Evolutionary conservation across 2,888 invertebrate species (phyloP).

Genomic region (Hypomecis atomaria): DNA sequence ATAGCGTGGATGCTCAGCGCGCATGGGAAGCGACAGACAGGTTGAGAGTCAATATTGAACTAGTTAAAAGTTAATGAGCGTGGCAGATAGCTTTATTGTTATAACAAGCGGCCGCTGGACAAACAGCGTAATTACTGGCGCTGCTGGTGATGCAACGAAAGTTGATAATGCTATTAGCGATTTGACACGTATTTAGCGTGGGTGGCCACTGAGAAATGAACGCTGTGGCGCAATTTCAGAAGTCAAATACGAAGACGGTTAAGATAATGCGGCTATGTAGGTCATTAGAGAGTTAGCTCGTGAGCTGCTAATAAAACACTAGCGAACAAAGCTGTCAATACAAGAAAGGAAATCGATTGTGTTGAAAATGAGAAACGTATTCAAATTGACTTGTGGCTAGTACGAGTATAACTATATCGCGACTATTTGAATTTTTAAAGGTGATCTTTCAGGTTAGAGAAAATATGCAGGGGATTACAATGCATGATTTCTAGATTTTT

Average conservation of each 20-base stretch:
- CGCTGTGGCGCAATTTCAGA: constrained; percentile 66
- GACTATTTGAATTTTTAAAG: constrained; percentile 26
- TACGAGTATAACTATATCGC: constrained; percentile 3
- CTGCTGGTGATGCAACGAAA: constrained; percentile 78
- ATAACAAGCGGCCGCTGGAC: constrained; percentile 65
- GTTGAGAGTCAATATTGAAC: constrained; percentile 57
- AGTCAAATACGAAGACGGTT: constrained; percentile 56
- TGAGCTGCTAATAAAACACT: constrained; percentile 42
- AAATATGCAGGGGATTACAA: not conserved
- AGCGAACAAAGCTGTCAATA: constrained; percentile 41
- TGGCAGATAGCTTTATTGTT: constrained; percentile 74
- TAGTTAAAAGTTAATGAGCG: constrained; percentile 67
- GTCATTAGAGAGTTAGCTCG: constrained; percentile 58
- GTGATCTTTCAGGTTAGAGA: constrained; percentile 28
- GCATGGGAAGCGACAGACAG: constrained; percentile 47
- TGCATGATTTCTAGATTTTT: not conserved
- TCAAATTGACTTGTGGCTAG: constrained; percentile 18
- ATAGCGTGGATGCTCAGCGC: constrained; percentile 35
- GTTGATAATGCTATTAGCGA: constrained; percentile 79
- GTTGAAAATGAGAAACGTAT: constrained; percentile 12
- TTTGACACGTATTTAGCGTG: constrained; percentile 79
- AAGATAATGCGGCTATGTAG: constrained; percentile 63
- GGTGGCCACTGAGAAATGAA: constrained; percentile 70
- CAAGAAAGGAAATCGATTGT: constrained; percentile 20
- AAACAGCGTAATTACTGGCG: constrained; percentile 69